phyloP scores from a whole-genome alignment of 2,888 invertebrate species.

The Sphaerophoria taeniata region DNA sequence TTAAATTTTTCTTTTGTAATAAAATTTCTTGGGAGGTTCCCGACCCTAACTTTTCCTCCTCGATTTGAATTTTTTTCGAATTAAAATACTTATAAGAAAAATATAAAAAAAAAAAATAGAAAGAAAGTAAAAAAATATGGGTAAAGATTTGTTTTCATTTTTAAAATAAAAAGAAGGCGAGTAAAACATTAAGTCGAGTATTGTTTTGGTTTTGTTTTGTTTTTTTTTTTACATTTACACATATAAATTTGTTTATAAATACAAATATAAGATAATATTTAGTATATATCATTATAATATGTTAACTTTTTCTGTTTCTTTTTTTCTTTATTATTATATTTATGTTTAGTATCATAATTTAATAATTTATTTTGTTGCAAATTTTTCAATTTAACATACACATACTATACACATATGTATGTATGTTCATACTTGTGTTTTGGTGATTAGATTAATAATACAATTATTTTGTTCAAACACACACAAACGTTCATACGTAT shows the following conservation, averaged over 20 bases:
- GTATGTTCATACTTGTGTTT: conserved; percentile 56
- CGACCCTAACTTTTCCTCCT: too few relatives aligned
- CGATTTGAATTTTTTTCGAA: neutral
- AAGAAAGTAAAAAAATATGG: conserved; percentile 55
- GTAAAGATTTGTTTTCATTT: conserved; percentile 51
- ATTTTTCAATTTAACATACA: conserved; percentile 43
- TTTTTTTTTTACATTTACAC: conserved; percentile 58
- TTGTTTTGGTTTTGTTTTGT: conserved; percentile 23
- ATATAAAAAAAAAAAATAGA: conserved; percentile 34
- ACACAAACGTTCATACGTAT: conserved; percentile 19
- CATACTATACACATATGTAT: conserved; percentile 45
- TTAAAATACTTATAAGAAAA: neutral
- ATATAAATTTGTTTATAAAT: conserved; percentile 77
- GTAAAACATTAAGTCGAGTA: conserved; percentile 47
- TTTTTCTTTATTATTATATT: conserved; percentile 59
- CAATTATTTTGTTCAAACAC: too few relatives aligned
- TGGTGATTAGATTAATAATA: conserved; percentile 39
- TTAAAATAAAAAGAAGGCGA: conserved; percentile 51
- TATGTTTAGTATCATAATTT: conserved; percentile 64
- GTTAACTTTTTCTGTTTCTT: conserved; percentile 76
- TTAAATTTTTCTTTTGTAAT: too few relatives aligned
- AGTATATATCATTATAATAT: conserved; percentile 76
- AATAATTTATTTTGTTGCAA: conserved; percentile 55
- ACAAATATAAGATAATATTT: conserved; percentile 76
- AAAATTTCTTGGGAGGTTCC: too few relatives aligned